A percentile compares a stretch with the other conserved stretches of the same genome.
phyloP scores from a whole-genome alignment of 1,140 invertebrate genomes.

The Drosophila santomea region DNA sequence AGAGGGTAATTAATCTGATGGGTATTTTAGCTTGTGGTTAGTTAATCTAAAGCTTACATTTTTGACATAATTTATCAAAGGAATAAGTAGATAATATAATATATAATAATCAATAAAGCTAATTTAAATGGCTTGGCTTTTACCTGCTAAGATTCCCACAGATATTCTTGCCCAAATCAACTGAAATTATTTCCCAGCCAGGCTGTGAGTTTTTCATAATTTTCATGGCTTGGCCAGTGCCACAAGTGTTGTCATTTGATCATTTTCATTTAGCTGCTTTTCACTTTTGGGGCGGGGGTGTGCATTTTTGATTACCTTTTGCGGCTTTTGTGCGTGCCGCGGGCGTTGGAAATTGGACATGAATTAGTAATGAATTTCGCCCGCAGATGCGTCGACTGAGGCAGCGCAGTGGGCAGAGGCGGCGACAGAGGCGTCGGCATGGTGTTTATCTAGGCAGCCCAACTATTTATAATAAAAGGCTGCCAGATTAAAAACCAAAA shows the following conservation, averaged over 20 bases:
- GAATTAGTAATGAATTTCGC: constrained; percentile 29
- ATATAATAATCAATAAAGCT: too few species aligned
- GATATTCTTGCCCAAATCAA: background rate
- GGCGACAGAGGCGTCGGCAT: constrained; percentile 14
- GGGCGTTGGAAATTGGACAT: constrained; percentile 49
- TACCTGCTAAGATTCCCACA: too few species aligned
- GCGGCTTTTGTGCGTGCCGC: constrained; percentile 28
- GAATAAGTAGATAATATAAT: too few species aligned
- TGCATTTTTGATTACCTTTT: constrained; percentile 43
- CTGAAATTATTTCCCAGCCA: background rate
- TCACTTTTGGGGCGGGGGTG: background rate
- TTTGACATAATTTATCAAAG: too few species aligned
- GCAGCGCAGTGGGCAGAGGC: background rate
- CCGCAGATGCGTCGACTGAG: constrained; percentile 9
- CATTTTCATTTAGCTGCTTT: constrained; percentile 34
- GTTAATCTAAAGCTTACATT: too few species aligned
- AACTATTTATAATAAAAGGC: constrained; percentile 80
- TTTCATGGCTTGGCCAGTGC: background rate
- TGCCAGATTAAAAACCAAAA: constrained; percentile 73
- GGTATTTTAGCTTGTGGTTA: too few species aligned
- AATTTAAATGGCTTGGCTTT: too few species aligned
- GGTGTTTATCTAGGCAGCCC: constrained; percentile 69
- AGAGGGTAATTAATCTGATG: too few species aligned
- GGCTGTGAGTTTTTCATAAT: constrained; percentile 3
- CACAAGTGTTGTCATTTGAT: constrained; percentile 43